phyloP scores from a whole-genome alignment of 2,797 vertebrate species.

The Otus scops region DNA sequence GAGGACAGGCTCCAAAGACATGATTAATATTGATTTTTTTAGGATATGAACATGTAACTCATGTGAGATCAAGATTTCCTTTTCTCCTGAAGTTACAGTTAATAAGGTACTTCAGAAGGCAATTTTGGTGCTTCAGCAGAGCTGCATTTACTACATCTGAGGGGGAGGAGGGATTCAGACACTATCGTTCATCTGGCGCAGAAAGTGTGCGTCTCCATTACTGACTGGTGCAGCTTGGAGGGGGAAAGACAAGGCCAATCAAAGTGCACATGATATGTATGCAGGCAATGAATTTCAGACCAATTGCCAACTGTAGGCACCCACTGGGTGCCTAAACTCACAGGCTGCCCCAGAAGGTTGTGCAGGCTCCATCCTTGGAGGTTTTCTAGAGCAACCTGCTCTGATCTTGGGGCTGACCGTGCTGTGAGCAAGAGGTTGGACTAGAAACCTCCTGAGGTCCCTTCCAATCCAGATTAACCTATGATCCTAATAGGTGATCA shows the following conservation, averaged over 20 bases:
- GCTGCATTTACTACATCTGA: background rate
- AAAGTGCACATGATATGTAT: background rate
- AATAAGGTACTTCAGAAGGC: background rate
- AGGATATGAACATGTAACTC: background rate
- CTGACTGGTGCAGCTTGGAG: background rate
- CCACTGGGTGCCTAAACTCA: background rate
- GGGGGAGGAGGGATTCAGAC: background rate
- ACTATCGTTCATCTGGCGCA: background rate
- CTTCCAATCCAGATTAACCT: background rate
- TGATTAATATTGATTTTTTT: background rate
- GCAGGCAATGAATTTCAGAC: background rate
- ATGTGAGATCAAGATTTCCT: background rate
- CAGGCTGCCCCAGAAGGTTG: background rate
- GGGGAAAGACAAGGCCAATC: background rate
- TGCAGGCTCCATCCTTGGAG: background rate
- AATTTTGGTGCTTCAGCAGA: background rate
- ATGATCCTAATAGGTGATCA: background rate
- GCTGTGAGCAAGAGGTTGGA: background rate
- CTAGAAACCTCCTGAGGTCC: background rate
- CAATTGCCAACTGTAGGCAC: background rate
- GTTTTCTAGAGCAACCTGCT: background rate
- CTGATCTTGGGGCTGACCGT: background rate
- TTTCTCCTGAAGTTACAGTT: background rate
- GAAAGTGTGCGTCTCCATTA: background rate
- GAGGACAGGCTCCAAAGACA: background rate